A percentile compares a stretch with the other conserved stretches of the same genome.
Conservation (phyloP, 2,113 vertebrate species). For the Strix uralensis region DNA sequence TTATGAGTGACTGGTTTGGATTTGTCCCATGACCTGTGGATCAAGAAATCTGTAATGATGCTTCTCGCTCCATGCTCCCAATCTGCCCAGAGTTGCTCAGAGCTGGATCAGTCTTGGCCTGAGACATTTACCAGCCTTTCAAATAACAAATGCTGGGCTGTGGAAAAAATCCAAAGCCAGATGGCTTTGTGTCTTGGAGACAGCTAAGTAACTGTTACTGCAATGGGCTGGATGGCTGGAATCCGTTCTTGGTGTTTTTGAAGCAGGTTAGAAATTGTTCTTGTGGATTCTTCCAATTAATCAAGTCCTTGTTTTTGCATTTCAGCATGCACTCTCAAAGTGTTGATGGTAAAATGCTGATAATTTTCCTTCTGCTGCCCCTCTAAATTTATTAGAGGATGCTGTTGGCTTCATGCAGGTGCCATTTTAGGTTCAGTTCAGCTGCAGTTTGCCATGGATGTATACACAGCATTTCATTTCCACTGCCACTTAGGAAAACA, state of each 20-base stretch:
- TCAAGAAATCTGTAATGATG: neutral
- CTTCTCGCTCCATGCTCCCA: neutral
- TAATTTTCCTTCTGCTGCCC: neutral
- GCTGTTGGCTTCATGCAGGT: neutral
- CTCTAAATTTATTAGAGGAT: neutral
- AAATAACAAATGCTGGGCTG: neutral
- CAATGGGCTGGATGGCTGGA: neutral
- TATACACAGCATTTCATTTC: neutral
- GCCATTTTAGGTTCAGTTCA: neutral
- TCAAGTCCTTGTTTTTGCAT: neutral
- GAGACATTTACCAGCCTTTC: constrained; percentile 8
- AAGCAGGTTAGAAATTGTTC: constrained; percentile 17
- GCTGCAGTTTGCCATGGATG: neutral
- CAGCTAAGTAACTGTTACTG: neutral
- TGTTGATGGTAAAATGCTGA: neutral
- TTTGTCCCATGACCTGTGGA: neutral
- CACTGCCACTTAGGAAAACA: neutral
- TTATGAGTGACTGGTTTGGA: neutral
- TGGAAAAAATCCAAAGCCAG: constrained; percentile 33
- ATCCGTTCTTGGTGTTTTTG: neutral
- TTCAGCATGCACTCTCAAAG: neutral
- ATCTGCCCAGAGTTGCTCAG: neutral
- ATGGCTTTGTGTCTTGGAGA: neutral
- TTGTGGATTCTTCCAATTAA: neutral
- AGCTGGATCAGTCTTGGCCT: neutral